Percentiles rank a stretch among this genome's conserved stretches.
Conservation (phyloP, 1,140 invertebrate species). For the Drosophila oshimai region DNA sequence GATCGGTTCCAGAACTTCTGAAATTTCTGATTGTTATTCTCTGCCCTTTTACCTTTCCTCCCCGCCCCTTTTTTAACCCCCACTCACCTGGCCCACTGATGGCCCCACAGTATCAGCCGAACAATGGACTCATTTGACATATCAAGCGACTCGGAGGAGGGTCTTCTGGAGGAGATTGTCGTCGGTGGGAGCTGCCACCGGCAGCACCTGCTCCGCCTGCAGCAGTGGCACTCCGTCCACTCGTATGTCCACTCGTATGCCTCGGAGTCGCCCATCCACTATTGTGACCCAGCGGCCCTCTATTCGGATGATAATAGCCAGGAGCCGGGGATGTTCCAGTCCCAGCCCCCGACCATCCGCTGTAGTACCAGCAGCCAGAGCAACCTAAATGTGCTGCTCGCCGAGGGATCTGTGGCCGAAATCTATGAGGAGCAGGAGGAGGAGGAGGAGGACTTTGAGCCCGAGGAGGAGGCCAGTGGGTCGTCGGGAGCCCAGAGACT, state of each 20-base stretch:
- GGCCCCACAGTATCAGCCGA: slow-evolving; percentile 64
- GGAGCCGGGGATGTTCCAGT: slow-evolving; percentile 14
- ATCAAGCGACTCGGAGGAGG: slow-evolving; percentile 82
- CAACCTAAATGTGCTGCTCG: slow-evolving; percentile 66
- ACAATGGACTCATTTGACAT: slow-evolving; percentile 83
- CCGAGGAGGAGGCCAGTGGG: slow-evolving; percentile 59
- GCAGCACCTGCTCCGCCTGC: slow-evolving; percentile 58
- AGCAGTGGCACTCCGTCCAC: slow-evolving; percentile 57
- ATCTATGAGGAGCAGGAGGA: slow-evolving; percentile 2
- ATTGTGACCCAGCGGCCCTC: slow-evolving; percentile 68
- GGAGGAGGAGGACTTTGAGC: slow-evolving; percentile 18
- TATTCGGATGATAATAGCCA: slow-evolving; percentile 73
- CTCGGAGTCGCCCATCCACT: slow-evolving; percentile 73
- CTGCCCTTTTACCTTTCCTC: slow-evolving; percentile 22
- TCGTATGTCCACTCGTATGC: slow-evolving; percentile 40
- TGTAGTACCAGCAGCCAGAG: slow-evolving; percentile 76
- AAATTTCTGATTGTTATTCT: slow-evolving; percentile 43
- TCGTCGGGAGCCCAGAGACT: slow-evolving; percentile 43
- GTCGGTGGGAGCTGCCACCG: slow-evolving; percentile 62
- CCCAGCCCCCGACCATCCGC: slow-evolving; percentile 56
- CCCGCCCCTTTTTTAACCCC: too few relatives aligned
- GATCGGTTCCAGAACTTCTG: slow-evolving; percentile 3
- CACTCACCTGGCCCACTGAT: neutral
- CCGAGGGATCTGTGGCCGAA: slow-evolving; percentile 19
- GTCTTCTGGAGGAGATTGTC: slow-evolving; percentile 79